Evolutionary conservation across 2,888 invertebrate genomes (phyloP).

Genomic region (Nomada ruficornis): DNA sequence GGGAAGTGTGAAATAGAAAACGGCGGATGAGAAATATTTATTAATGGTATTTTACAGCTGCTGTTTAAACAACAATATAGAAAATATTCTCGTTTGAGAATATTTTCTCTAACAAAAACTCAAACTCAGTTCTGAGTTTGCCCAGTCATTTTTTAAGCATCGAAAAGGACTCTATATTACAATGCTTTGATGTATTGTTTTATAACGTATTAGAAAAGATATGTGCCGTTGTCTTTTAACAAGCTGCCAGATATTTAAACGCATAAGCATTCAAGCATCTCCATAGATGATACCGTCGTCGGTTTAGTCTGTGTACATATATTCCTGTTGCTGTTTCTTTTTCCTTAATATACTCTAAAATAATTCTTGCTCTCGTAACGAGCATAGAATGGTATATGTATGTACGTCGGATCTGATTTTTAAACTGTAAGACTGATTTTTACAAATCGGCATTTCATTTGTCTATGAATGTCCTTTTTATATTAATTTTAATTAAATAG

Average conservation of each 20-base stretch:
- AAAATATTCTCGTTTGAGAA: neutral
- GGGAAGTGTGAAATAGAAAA: neutral
- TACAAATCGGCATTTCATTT: constrained; percentile 51
- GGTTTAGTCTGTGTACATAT: constrained; percentile 47
- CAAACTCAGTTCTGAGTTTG: constrained; percentile 13
- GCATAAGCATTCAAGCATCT: constrained; percentile 23
- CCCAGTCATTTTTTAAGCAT: neutral
- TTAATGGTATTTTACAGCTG: constrained; percentile 12
- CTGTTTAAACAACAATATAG: neutral
- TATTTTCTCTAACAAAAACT: constrained; percentile 1
- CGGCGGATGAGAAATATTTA: constrained; percentile 36
- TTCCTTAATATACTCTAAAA: constrained; percentile 36
- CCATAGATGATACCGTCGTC: neutral
- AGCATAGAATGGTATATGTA: neutral
- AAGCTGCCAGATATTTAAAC: constrained; percentile 32
- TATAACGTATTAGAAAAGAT: constrained; percentile 1
- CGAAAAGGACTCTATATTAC: neutral
- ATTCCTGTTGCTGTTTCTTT: constrained; percentile 26
- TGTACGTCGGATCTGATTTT: constrained; percentile 30
- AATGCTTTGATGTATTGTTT: constrained; percentile 22
- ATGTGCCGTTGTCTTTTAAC: constrained; percentile 26
- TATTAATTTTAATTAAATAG: constrained; percentile 42
- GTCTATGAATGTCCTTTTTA: constrained; percentile 52
- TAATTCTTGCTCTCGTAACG: constrained; percentile 25
- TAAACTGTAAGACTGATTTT: constrained; percentile 56